A percentile compares a stretch with the other conserved stretches of the same genome.
Evolutionary conservation across 1,140 invertebrate species (phyloP).

Genomic region (Drosophila nigromelanica): DNA sequence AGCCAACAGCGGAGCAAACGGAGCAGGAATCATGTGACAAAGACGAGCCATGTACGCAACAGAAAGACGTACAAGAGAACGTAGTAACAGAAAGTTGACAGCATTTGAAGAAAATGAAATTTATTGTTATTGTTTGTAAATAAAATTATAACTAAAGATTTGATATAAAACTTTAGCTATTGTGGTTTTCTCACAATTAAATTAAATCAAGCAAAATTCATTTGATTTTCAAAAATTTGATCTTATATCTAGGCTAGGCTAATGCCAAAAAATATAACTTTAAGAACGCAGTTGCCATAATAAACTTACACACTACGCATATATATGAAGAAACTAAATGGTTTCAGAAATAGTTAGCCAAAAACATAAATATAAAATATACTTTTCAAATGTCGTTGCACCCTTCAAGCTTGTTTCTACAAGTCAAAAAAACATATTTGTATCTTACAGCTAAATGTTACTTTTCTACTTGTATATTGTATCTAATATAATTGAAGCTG

Average conservation of each 20-base stretch:
- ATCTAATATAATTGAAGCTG: slow-evolving; percentile 27
- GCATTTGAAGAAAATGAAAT: slow-evolving; percentile 1
- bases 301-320: slow-evolving; percentile 36
- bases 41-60: background rate
- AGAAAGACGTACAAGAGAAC: background rate
- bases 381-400: background rate
- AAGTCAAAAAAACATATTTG: background rate
- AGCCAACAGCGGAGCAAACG: background rate
- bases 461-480: background rate
- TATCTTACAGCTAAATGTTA: slow-evolving; percentile 2
- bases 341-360: slow-evolving; percentile 46
- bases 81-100: background rate
- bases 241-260: slow-evolving; percentile 5
- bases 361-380: slow-evolving; percentile 34
- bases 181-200: slow-evolving; percentile 21
- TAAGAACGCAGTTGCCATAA: slow-evolving; percentile 58
- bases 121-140: slow-evolving; percentile 75
- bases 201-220: slow-evolving; percentile 19
- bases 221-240: slow-evolving; percentile 2
- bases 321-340: slow-evolving; percentile 62
- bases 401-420: background rate
- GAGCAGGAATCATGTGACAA: background rate
- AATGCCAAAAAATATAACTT: slow-evolving; percentile 20
- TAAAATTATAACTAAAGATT: slow-evolving; percentile 71
- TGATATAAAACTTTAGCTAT: slow-evolving; percentile 72